Evolutionary conservation across 2,888 invertebrate species (phyloP).

Genomic region (Fragum fragum): DNA sequence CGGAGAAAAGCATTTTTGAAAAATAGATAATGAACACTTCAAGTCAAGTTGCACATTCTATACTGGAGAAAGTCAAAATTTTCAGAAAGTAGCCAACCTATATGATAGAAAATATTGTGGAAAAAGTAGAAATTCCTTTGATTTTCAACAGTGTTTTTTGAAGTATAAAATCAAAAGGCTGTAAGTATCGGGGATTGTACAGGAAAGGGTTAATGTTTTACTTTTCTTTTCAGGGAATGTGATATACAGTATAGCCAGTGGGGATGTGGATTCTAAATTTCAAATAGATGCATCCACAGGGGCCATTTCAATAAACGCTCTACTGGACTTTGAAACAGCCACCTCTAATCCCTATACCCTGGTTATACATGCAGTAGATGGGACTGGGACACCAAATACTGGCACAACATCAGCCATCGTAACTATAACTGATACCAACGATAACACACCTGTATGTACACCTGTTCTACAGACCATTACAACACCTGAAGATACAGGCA

Average conservation of each 20-base stretch:
- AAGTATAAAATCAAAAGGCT: no score
- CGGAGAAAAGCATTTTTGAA: no score
- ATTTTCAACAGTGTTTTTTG: no score
- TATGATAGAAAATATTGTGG: no score
- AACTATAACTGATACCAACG: constrained; percentile 93
- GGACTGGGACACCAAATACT: constrained; percentile 58
- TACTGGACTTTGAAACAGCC: constrained; percentile 76
- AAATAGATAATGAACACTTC: no score
- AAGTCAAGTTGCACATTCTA: no score
- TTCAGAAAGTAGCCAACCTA: no score
- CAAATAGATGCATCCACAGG: constrained; percentile 70
- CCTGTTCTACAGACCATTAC: constrained; percentile 66
- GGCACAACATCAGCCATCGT: constrained; percentile 90
- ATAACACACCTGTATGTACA: constrained; percentile 73
- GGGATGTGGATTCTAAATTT: constrained; percentile 68
- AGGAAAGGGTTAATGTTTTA: no score
- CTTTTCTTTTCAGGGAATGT: constrained; percentile 47
- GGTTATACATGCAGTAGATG: constrained; percentile 61
- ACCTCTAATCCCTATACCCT: constrained; percentile 69
- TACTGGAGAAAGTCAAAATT: no score
- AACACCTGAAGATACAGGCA: constrained; percentile 56
- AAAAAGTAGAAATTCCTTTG: no score
- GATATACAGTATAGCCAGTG: constrained; percentile 64
- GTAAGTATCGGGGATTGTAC: no score
- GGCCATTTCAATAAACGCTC: constrained; percentile 64